Evolutionary conservation across 2,797 vertebrate species (phyloP).

Genomic region (Propithecus deckenii): DNA sequence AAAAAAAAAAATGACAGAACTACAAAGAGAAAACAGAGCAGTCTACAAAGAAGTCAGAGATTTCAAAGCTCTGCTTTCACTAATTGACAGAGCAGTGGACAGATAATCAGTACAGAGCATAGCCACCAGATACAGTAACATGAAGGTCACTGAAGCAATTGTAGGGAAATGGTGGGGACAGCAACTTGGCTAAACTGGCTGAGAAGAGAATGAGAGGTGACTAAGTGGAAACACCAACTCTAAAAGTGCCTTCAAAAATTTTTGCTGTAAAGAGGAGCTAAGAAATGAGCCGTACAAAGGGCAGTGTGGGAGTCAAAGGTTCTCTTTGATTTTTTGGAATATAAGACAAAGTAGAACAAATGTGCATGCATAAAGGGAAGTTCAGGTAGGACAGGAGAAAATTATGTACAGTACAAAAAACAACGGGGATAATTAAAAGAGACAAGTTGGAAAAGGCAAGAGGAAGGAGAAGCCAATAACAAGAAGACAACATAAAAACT

Average conservation of each 20-base stretch:
- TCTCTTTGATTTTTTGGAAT: not conserved
- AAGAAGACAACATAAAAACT: not conserved
- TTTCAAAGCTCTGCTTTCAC: not conserved
- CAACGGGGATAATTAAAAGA: not conserved
- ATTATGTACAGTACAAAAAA: not conserved
- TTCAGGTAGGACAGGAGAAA: not conserved
- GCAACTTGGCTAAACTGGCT: not conserved
- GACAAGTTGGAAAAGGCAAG: not conserved
- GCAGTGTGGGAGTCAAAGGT: not conserved
- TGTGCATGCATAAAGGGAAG: not conserved
- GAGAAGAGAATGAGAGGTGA: not conserved
- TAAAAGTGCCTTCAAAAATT: not conserved
- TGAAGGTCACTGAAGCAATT: not conserved
- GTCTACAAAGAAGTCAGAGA: not conserved
- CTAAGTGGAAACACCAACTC: not conserved
- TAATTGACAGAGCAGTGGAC: not conserved
- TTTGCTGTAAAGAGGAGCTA: not conserved
- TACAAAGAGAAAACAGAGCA: not conserved
- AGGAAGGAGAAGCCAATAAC: not conserved
- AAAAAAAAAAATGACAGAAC: not conserved
- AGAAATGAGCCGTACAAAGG: not conserved
- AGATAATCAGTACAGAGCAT: not conserved
- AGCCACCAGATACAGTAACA: not conserved
- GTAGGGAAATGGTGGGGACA: not conserved
- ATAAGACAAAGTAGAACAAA: not conserved